Conservation (phyloP, 2,888 invertebrate species). For the Drosophila nigricruria region DNA sequence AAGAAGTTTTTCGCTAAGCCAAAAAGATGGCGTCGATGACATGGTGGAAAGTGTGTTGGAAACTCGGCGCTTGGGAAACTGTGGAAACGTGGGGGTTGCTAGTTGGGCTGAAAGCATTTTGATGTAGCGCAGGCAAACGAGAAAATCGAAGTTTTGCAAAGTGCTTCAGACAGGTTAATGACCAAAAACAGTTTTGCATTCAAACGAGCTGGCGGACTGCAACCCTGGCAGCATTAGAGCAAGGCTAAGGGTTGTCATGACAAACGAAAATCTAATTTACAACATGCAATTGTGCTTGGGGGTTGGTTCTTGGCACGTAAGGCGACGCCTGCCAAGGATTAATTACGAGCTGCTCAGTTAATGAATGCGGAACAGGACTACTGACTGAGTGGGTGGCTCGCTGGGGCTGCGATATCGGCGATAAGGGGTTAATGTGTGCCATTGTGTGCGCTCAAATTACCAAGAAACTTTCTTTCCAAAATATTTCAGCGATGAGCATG, state of each 20-base stretch:
- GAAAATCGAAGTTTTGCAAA: constrained; percentile 62
- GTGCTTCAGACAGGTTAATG: constrained; percentile 80
- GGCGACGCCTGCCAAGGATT: constrained; percentile 62
- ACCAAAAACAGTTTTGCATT: constrained; percentile 79
- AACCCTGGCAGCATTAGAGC: constrained; percentile 43
- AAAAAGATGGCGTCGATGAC: constrained; percentile 68
- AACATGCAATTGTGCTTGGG: constrained; percentile 70
- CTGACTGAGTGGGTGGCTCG: constrained; percentile 3
- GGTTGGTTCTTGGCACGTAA: constrained; percentile 46
- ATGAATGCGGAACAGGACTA: constrained; percentile 56
- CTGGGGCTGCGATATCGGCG: constrained; percentile 33
- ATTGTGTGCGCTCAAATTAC: constrained; percentile 71
- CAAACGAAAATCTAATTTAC: constrained; percentile 78
- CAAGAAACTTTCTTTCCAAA: constrained; percentile 46
- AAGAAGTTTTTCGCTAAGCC: constrained; percentile 61
- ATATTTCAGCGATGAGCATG: constrained; percentile 64
- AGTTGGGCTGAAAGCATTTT: constrained; percentile 69
- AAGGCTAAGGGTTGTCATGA: constrained; percentile 73
- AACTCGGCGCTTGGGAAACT: not conserved
- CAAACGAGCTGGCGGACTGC: constrained; percentile 62
- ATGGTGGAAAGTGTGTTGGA: constrained; percentile 22
- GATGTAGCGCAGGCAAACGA: constrained; percentile 43
- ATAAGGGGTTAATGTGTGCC: constrained; percentile 75
- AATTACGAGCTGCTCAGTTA: constrained; percentile 72
- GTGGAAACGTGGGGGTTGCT: constrained; percentile 56